Percentiles rank a stretch among this genome's conserved stretches.
Conservation (phyloP, 2,888 invertebrate genomes). For the Plebejus argus region DNA sequence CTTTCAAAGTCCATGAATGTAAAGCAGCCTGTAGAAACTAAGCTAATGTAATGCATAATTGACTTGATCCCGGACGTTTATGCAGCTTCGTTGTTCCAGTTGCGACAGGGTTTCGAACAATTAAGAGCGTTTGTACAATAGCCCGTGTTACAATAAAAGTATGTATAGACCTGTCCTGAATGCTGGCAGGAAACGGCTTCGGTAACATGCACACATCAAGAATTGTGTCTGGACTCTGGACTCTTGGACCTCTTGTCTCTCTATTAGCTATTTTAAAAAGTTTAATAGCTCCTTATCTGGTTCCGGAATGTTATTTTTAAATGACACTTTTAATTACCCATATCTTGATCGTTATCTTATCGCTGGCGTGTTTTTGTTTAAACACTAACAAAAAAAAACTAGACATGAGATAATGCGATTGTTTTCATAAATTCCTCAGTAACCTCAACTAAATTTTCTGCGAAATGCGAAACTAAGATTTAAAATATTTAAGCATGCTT, state of each 20-base stretch:
- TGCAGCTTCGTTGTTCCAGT: constrained; percentile 4
- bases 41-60: constrained; percentile 21
- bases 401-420: constrained; percentile 16
- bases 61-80: neutral
- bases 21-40: neutral
- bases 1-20: neutral
- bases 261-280: neutral
- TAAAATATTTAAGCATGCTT: neutral
- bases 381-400: no score
- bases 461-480: neutral
- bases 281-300: constrained; percentile 2
- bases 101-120: constrained; percentile 5
- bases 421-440: neutral
- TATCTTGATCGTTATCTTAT: constrained; percentile 23
- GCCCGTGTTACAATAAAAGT: constrained; percentile 1
- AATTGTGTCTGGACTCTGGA: neutral
- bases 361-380: constrained; percentile 9
- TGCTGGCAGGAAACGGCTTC: neutral
- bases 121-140: neutral
- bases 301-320: constrained; percentile 6
- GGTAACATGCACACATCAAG: neutral
- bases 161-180: neutral
- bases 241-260: neutral
- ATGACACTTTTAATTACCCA: constrained; percentile 10
- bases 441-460: neutral